Base-by-base conservation (phyloP, 2,113 vertebrate genomes). In the Poeciliopsis prolifica region DNA sequence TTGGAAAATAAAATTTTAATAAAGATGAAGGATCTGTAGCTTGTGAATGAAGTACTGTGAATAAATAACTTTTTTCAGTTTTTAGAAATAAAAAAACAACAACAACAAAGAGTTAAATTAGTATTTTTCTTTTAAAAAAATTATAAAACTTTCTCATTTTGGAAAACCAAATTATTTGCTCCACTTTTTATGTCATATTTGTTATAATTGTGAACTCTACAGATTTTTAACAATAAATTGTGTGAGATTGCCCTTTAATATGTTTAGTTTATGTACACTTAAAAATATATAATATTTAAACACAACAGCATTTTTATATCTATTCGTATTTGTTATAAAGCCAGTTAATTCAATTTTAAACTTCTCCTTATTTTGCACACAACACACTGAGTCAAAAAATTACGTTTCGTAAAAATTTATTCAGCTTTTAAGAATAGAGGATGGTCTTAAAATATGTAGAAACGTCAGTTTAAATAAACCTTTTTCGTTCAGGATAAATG, bases 401-500 rank as follows among this genome's bases (percentile, higher is more conserved):
- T 31, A 80, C 83, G 79, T 94, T 94, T 94, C 87, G 63, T 95
- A 95, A 90, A 95, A 96, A 96, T 95, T 95, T 95, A 96, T 96
- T 96, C 90, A 92, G 92, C 92, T 92, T 95, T 95, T 94, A 92
- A 92, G 93, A 94, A 94, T 95, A 95, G 88, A 94, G 91, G 93
- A 93, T 94, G 92, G 92, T 93, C 90, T 94, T 92, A 91, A 95
- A 95, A 93, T 93, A 89, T 92, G 92, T 94, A 95, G 93, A 95
- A 95, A 95, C 94, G 88, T 93, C 89, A 90, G 89, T 92, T 92
- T 93, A 94, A 95, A 93, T 93, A 92, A 93, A 91, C 86, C 80
- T 91, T 89, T 90, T 94, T 91, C 82, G 87, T 89, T 92, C 89
- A 86, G 86, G 88, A 87, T 83, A 93, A 58, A 87, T 90, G 91